phyloP scores from a whole-genome alignment of 2,797 vertebrate species.

The Sphenodon punctatus region DNA sequence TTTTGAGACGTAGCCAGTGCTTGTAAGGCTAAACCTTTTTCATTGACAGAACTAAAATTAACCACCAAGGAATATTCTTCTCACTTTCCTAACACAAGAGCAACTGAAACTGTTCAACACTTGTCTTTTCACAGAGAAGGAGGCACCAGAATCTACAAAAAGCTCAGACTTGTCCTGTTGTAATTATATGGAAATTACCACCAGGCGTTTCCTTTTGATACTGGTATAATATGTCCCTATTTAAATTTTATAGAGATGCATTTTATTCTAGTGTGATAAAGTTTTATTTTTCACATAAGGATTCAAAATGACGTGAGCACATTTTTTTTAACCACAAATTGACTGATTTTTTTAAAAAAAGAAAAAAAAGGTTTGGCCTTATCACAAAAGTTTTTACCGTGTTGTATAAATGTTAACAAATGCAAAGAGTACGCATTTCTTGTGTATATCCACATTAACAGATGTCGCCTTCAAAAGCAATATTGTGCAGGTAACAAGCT shows the following conservation, averaged over 20 bases:
- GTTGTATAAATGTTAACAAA: slow-evolving; percentile 76
- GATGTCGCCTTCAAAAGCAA: slow-evolving; percentile 77
- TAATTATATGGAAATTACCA: slow-evolving; percentile 77
- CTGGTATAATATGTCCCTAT: slow-evolving; percentile 73
- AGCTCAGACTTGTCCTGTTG: slow-evolving; percentile 73
- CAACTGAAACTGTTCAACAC: slow-evolving; percentile 49
- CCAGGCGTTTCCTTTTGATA: slow-evolving; percentile 77
- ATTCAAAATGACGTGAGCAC: slow-evolving; percentile 66
- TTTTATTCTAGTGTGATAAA: slow-evolving; percentile 81
- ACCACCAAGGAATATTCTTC: slow-evolving; percentile 49
- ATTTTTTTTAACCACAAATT: slow-evolving; percentile 77
- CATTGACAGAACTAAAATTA: slow-evolving; percentile 64
- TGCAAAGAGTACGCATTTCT: slow-evolving; percentile 72
- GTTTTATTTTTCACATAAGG: slow-evolving; percentile 81
- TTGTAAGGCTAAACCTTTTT: slow-evolving; percentile 83
- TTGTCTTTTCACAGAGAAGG: slow-evolving; percentile 57
- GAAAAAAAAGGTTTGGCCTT: slow-evolving; percentile 80
- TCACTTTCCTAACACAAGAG: slow-evolving; percentile 49
- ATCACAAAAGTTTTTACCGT: slow-evolving; percentile 73
- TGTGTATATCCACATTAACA: slow-evolving; percentile 76
- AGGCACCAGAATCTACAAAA: slow-evolving; percentile 62
- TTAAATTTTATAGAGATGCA: slow-evolving; percentile 82
- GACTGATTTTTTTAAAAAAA: slow-evolving; percentile 74
- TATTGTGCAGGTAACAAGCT: slow-evolving; percentile 77
- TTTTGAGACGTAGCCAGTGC: slow-evolving; percentile 74